Evolutionary conservation across 2,113 vertebrate genomes (phyloP), one percentile per base, ranked within the genome.

Genomic region (Scophthalmus maximus): DNA sequence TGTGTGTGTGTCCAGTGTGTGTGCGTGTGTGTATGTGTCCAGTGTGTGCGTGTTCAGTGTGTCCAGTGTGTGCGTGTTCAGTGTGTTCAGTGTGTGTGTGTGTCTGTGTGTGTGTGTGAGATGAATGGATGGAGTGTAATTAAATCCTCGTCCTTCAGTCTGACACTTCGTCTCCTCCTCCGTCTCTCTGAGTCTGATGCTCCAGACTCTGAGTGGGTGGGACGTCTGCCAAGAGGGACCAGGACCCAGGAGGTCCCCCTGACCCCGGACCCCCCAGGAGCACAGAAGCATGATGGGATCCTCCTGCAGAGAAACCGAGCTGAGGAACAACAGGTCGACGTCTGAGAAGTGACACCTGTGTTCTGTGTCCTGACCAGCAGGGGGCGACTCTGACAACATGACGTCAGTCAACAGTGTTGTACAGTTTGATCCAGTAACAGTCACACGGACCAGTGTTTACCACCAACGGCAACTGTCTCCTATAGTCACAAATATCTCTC

Each of bases 131-230:
- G 76, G 76, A 88, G 76, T 76, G 81, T 90, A 76, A 93, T 93
- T 93, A 92, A 93, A 92, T 83, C 67, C 79, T 92, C 91, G 62
- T 93, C 87, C 68, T 70, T 93, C 91, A 89, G 59, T 38, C 73
- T 92, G 85, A 90, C 87, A 83, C 86, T 20, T 26, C 3, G 36
- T 55, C 50, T 52, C 50, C 50, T 29, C 27, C 55, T 81, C 61
- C 9, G 50, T 80, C 79, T 78, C 78, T 63, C 75, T 77, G 7
- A 47, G n/a, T 32, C 30, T 3, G 29, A 6, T 4, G 4, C 53
- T 11, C 63, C 40, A 78, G 81, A 79, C 82, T 10, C 22, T 1
- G 7, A 14, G 68, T 38, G 17, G 8, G 50, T 38, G 34, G 65
- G 73, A 65, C 6, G 26, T 10, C 47, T 9, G 51, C 64, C 69